Percentiles rank a stretch among this genome's conserved stretches.
Conservation (phyloP, 2,113 vertebrate species). For the Gobio gobio region DNA sequence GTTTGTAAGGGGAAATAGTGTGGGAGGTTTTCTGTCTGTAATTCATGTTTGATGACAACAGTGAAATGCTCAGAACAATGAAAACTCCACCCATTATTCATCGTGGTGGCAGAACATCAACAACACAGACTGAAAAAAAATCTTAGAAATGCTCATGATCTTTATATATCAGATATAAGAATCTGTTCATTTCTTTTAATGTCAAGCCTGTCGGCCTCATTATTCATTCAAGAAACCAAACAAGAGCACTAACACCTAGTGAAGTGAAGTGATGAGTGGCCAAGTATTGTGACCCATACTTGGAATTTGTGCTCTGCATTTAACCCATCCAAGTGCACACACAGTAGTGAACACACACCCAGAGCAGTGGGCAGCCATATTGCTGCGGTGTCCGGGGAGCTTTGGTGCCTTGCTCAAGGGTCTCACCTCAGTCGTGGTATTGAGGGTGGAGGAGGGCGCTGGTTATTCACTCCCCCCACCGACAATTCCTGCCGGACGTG, state of each 20-base stretch:
- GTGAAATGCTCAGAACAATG: slow-evolving; percentile 40
- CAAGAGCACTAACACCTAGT: not conserved
- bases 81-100: slow-evolving; percentile 51
- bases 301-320: too few species aligned
- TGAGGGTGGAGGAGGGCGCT: too few species aligned
- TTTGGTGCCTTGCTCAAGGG: too few species aligned
- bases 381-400: too few species aligned
- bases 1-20: slow-evolving; percentile 50
- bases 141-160: slow-evolving; percentile 38
- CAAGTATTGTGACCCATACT: too few species aligned
- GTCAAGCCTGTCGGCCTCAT: slow-evolving; percentile 29
- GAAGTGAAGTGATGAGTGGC: too few species aligned
- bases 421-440: too few species aligned
- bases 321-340: too few species aligned
- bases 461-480: too few species aligned
- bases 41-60: slow-evolving; percentile 56
- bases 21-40: slow-evolving; percentile 46
- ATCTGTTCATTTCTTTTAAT: slow-evolving; percentile 14
- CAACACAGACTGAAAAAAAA: slow-evolving; percentile 16
- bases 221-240: slow-evolving; percentile 26
- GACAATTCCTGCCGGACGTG: too few species aligned
- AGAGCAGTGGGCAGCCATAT: too few species aligned
- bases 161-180: slow-evolving; percentile 34
- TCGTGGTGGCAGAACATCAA: slow-evolving; percentile 39
- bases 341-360: too few species aligned